A percentile compares a stretch with the other conserved stretches of the same genome.
Conservation (phyloP, 2,888 invertebrate genomes). For the Vanessa cardui region DNA sequence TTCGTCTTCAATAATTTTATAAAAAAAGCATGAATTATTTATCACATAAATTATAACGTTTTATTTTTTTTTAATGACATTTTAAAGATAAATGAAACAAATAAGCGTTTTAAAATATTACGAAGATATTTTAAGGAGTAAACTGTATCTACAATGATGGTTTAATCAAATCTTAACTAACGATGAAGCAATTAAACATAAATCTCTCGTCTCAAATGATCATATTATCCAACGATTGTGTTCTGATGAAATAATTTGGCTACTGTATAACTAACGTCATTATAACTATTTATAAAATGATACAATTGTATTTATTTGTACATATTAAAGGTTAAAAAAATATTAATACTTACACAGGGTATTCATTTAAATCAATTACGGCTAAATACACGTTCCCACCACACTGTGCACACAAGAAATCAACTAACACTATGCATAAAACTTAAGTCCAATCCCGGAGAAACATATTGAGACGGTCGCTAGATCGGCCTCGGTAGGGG, state of each 20-base stretch:
- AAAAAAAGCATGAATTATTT: no score
- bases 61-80: no score
- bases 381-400: conserved; percentile 42
- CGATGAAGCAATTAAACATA: conserved; percentile 17
- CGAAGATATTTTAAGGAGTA: background rate
- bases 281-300: conserved; percentile 29
- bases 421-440: conserved; percentile 41
- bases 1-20: no score
- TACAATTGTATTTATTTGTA: conserved; percentile 1
- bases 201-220: conserved; percentile 23
- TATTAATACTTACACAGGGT: conserved; percentile 53
- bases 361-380: conserved; percentile 48
- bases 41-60: no score
- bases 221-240: conserved; percentile 25
- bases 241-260: conserved; percentile 31
- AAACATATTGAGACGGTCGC: conserved; percentile 37
- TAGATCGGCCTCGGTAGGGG: conserved; percentile 7
- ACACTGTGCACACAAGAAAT: conserved; percentile 43
- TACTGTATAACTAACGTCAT: conserved; percentile 24
- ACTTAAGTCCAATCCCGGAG: conserved; percentile 35
- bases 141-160: background rate
- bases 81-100: no score
- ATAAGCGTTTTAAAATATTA: background rate
- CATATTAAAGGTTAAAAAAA: background rate
- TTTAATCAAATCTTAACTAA: conserved; percentile 11